Base-by-base conservation (phyloP, 2,113 vertebrate species). In the Eonycteris spelaea region DNA sequence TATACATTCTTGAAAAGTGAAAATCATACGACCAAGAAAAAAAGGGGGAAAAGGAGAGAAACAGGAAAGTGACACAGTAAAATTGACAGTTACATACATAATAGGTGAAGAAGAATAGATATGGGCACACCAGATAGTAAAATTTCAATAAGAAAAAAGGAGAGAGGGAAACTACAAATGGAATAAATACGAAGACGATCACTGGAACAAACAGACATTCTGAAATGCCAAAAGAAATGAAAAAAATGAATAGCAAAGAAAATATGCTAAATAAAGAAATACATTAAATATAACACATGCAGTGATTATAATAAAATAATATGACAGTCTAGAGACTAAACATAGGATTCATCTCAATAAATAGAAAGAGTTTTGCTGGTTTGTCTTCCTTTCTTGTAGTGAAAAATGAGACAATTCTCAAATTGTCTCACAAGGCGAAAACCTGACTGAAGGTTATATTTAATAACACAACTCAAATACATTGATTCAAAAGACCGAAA, bases 171-270 rank as follows among this genome's bases (percentile, higher is more conserved):
- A 33, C 24, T 75, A 6, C 40, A 63, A 84, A 21, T 75, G 22
- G 38, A 68, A 79, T 57, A 74, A 63, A 43, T 78, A 55, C 15
- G 57, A 77, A 73, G 14, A 12, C 51, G 87, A 51, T 2, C 40
- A 59, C 45, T 28, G 12, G 26, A 21, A 88, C 78, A 89, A 88
- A 53, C 13, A n/a, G 43, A 65, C 57, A 73, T 88, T 79, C 40
- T 74, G 28, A 94, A 94, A 91, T 84, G 38, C 53, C n/a, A 35
- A 67, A 88, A 94, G n/a, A 67, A 57, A 86, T 63, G 28, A 73
- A 74, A 61, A 86, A 74, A 51, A 30, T 33, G 24, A 83, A 77
- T 6, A 77, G 51, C 38, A 75, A 80, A 78, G 19, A 55, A 84
- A 84, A 80, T 15, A 59, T 63, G 22, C 33, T 51, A 80, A 63